A percentile compares a stretch with the other conserved stretches of the same genome.
phyloP scores from a whole-genome alignment of 2,888 invertebrate species.

The Macrophya alboannulata region DNA sequence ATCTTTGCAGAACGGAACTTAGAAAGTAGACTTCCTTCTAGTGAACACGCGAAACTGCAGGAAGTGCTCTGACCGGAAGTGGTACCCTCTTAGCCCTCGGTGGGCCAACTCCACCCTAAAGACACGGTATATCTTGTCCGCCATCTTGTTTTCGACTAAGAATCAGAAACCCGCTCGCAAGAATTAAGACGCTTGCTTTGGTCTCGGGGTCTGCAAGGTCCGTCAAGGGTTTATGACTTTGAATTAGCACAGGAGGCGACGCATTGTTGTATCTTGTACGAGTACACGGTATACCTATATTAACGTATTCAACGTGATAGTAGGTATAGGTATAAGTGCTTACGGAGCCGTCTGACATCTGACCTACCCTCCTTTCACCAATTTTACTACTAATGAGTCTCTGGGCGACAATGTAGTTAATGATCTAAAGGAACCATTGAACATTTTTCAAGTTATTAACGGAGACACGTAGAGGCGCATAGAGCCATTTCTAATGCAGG shows the following conservation, averaged over 20 bases:
- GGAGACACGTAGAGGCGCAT: background rate
- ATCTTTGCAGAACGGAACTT: slow-evolving; percentile 65
- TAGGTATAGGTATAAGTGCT: background rate
- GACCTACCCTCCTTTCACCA: background rate
- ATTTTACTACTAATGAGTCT: slow-evolving; percentile 41
- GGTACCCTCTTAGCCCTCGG: slow-evolving; percentile 67
- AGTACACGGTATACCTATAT: background rate
- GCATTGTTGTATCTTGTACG: slow-evolving; percentile 10
- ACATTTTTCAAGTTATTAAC: slow-evolving; percentile 42
- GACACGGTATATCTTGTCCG: slow-evolving; percentile 63
- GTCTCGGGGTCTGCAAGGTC: slow-evolving; percentile 34
- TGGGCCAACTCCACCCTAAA: slow-evolving; percentile 63
- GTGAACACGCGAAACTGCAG: slow-evolving; percentile 60
- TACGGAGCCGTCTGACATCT: slow-evolving; percentile 10
- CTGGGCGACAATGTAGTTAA: slow-evolving; percentile 10
- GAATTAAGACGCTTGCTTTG: slow-evolving; percentile 23
- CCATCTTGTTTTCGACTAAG: slow-evolving; percentile 60
- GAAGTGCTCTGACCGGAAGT: slow-evolving; percentile 71
- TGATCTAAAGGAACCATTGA: slow-evolving; percentile 13
- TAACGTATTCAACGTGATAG: background rate
- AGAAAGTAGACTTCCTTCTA: slow-evolving; percentile 56
- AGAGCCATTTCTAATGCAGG: slow-evolving; percentile 11
- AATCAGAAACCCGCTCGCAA: slow-evolving; percentile 28
- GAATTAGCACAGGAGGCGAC: slow-evolving; percentile 57
- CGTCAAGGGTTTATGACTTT: slow-evolving; percentile 62